phyloP scores from a whole-genome alignment of 2,888 invertebrate species.

The Conus canariensis region DNA sequence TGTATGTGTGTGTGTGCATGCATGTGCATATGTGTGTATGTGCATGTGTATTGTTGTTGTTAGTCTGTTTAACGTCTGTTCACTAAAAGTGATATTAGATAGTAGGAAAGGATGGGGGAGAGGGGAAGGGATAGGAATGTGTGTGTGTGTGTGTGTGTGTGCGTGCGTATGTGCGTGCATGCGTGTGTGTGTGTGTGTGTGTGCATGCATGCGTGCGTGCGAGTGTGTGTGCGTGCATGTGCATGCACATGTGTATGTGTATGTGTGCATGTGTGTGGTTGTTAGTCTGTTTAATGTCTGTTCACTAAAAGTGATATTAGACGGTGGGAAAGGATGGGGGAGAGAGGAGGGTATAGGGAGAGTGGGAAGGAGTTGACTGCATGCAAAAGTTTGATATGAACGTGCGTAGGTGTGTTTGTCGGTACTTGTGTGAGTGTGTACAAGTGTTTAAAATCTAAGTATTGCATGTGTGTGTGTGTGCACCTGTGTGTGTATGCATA shows the following conservation, averaged over 20 bases:
- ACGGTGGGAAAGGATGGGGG: too few species aligned
- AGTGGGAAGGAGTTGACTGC: not conserved
- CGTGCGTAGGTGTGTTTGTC: not conserved
- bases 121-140: too few species aligned
- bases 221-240: not conserved
- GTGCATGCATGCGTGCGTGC: not conserved
- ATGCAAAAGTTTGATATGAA: not conserved
- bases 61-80: too few species aligned
- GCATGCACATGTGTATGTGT: not conserved
- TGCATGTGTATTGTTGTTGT: not conserved
- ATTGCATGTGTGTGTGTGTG: not conserved
- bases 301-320: too few species aligned
- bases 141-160: conserved; percentile 2
- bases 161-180: not conserved
- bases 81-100: too few species aligned
- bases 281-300: not conserved
- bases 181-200: conserved; percentile 10
- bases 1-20: too few species aligned
- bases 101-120: too few species aligned
- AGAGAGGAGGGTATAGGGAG: too few species aligned
- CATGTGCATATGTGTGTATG: not conserved
- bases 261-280: not conserved
- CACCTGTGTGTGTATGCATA: not conserved
- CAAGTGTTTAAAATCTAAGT: not conserved
- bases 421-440: not conserved